Evolutionary conservation across 2,888 invertebrate species (phyloP).

Genomic region (Athripsodes cinereus): DNA sequence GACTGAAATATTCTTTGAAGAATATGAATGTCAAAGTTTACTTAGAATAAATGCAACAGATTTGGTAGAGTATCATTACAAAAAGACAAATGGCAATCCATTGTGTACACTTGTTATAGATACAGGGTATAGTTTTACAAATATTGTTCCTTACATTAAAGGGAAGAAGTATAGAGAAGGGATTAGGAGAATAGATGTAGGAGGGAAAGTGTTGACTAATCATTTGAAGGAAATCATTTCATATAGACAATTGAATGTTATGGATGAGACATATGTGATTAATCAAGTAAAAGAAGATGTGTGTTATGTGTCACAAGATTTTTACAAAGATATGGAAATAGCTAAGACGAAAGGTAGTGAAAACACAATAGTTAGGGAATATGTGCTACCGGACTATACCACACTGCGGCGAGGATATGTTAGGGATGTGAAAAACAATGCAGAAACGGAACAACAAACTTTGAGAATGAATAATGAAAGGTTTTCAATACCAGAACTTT

Average conservation of each 20-base stretch:
- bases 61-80: slow-evolving; percentile 67
- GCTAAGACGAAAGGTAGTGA: slow-evolving; percentile 54
- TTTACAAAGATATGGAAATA: slow-evolving; percentile 70
- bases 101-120: slow-evolving; percentile 82
- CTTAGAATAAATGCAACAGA: slow-evolving; percentile 75
- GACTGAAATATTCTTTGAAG: slow-evolving; percentile 96
- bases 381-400: slow-evolving; percentile 95
- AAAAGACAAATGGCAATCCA: slow-evolving; percentile 47
- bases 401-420: slow-evolving; percentile 74
- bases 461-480: slow-evolving; percentile 88
- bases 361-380: slow-evolving; percentile 77
- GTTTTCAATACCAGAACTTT: slow-evolving; percentile 88
- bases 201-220: slow-evolving; percentile 95
- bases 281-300: slow-evolving; percentile 98
- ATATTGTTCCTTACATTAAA: slow-evolving; percentile 86
- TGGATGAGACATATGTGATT: slow-evolving; percentile 98
- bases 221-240: slow-evolving; percentile 96
- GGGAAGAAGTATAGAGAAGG: slow-evolving; percentile 55
- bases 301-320: slow-evolving; percentile 86
- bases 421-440: slow-evolving; percentile 38
- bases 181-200: slow-evolving; percentile 83
- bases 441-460: slow-evolving; percentile 61
- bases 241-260: slow-evolving; percentile 92
- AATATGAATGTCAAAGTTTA: slow-evolving; percentile 85
- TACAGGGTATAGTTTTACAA: slow-evolving; percentile 92